Evolutionary conservation across 2,113 vertebrate genomes (phyloP).

Genomic region (Hippopotamus amphibius): DNA sequence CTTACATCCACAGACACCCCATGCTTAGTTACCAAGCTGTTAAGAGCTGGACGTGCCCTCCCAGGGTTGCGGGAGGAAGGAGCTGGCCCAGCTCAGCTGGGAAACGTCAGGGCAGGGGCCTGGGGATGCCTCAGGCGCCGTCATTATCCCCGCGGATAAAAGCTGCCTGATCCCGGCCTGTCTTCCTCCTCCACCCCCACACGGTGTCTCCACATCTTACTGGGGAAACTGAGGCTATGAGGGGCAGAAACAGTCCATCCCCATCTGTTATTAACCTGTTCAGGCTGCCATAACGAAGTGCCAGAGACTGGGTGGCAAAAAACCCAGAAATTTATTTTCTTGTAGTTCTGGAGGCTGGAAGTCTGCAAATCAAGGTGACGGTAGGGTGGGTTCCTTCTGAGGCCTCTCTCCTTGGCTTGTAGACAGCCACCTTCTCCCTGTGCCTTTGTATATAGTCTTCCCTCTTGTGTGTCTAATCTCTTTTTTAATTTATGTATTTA

Average conservation of each 20-base stretch:
- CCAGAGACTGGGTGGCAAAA: neutral
- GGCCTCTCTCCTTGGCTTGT: too few species aligned
- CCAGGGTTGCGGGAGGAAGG: accelerated
- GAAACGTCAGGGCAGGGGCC: neutral
- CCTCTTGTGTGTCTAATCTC: neutral
- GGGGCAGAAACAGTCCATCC: neutral
- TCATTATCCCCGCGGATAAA: neutral
- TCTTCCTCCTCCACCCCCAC: neutral
- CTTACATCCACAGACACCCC: neutral
- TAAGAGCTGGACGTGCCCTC: neutral
- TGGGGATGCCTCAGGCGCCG: too few species aligned
- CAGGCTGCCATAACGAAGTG: neutral
- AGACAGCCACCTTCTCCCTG: accelerated
- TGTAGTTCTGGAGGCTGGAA: neutral
- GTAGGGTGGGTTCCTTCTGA: neutral
- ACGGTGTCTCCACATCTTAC: too few species aligned
- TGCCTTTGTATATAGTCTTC: neutral
- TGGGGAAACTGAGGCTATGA: neutral
- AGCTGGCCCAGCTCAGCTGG: neutral
- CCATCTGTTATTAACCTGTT: neutral
- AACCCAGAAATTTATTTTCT: neutral
- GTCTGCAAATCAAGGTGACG: neutral
- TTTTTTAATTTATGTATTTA: too few species aligned
- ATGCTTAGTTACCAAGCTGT: neutral
- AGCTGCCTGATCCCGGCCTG: neutral